phyloP scores from a whole-genome alignment of 1,140 invertebrate species.

The Neodiprion lecontei region DNA sequence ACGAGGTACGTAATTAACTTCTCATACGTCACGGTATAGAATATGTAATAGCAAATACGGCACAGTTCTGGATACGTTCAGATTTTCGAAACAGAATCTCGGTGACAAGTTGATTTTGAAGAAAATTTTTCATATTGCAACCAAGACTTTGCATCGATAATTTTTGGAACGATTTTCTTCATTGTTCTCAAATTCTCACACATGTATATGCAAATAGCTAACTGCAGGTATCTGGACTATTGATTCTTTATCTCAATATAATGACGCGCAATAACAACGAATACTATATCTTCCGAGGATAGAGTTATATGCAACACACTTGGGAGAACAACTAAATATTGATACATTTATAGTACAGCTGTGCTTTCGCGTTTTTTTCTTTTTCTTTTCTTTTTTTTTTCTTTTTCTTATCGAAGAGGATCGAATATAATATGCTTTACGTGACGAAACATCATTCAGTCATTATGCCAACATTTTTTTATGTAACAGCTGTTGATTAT shows the following conservation, averaged over 20 bases:
- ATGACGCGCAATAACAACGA: background rate
- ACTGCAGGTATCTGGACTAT: background rate
- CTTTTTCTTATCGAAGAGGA: background rate
- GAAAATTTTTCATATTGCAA: background rate
- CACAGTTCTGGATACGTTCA: constrained; percentile 30
- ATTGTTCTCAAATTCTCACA: background rate
- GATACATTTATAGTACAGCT: background rate
- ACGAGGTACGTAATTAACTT: constrained; percentile 18
- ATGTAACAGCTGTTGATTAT: background rate
- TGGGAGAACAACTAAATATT: background rate
- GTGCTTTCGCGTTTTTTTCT: background rate
- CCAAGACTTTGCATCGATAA: background rate
- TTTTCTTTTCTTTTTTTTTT: background rate
- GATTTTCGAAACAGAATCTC: background rate
- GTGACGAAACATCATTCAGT: background rate
- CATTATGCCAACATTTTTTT: background rate
- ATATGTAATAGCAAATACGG: constrained; percentile 25
- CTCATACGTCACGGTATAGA: constrained; percentile 15
- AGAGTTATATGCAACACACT: background rate
- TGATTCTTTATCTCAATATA: background rate
- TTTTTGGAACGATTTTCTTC: background rate
- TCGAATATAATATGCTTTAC: no score
- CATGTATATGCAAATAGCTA: background rate
- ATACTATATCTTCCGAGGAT: background rate
- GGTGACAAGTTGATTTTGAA: no score